Percentiles rank a stretch among this genome's conserved stretches.
Conservation (phyloP, 2,113 vertebrate genomes). For the Actinemys pallida region DNA sequence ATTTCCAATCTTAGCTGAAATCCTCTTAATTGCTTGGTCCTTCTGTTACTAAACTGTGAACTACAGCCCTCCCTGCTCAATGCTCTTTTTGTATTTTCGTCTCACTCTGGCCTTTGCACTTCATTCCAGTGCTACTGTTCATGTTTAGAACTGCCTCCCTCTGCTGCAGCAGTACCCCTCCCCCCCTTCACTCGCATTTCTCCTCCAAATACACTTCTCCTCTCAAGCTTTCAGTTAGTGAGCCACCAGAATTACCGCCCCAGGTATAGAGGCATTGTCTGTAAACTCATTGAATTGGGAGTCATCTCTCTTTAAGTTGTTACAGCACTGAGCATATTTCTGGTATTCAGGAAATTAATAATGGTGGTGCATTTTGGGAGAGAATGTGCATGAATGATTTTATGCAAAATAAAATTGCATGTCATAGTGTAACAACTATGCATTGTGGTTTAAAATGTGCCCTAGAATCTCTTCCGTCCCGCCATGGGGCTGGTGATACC, state of each 20-base stretch:
- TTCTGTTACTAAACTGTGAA: not conserved
- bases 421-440: no score
- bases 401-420: not conserved
- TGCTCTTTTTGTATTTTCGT: not conserved
- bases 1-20: not conserved
- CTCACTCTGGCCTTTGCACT: not conserved
- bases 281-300: not conserved
- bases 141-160: not conserved
- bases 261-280: not conserved
- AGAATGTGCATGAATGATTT: not conserved
- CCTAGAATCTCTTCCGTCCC: not conserved
- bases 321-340: not conserved
- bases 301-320: not conserved
- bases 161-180: rapidly evolving
- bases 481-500: not conserved
- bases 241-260: not conserved
- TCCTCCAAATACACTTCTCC: not conserved
- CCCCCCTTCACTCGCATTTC: not conserved
- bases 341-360: not conserved
- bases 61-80: not conserved
- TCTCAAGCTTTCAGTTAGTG: not conserved
- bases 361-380: not conserved
- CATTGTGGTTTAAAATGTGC: not conserved
- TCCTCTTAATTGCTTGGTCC: not conserved
- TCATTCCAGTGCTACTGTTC: not conserved